Conservation (phyloP, 92 coral and sea anemone genomes). For the Phenganax marumi region DNA sequence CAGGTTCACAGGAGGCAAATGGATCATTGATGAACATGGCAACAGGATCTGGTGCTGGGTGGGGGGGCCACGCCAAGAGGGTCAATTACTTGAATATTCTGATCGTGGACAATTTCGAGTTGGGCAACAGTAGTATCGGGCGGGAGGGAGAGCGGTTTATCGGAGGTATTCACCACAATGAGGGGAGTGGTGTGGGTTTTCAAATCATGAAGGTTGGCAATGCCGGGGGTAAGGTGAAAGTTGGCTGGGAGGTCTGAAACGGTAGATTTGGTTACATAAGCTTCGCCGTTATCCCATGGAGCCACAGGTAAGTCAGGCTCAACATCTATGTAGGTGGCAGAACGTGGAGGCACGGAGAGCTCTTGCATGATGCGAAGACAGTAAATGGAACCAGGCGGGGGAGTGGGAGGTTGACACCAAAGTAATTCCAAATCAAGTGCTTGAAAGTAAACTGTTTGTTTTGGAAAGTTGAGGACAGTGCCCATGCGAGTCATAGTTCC, state of each 20-base stretch:
- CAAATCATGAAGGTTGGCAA: slow-evolving; percentile 8
- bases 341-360: background rate
- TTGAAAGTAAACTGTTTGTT: background rate
- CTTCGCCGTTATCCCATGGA: background rate
- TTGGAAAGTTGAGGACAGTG: too few species aligned
- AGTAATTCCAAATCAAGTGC: background rate
- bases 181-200: background rate
- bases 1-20: background rate
- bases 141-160: background rate
- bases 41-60: background rate
- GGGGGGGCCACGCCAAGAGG: background rate
- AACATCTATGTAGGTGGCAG: slow-evolving; percentile 13
- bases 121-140: slow-evolving; percentile 13
- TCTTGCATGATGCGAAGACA: slow-evolving; percentile 2
- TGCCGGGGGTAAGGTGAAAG: slow-evolving; percentile 12
- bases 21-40: background rate
- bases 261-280: background rate
- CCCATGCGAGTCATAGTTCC: too few species aligned
- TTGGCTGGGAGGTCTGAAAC: background rate
- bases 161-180: slow-evolving; percentile 15
- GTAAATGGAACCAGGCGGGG: background rate
- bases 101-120: background rate
- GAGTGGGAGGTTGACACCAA: background rate
- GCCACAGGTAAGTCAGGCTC: background rate
- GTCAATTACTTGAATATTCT: background rate